Conservation (phyloP, 2,888 invertebrate genomes). For the Nasonia oneida region DNA sequence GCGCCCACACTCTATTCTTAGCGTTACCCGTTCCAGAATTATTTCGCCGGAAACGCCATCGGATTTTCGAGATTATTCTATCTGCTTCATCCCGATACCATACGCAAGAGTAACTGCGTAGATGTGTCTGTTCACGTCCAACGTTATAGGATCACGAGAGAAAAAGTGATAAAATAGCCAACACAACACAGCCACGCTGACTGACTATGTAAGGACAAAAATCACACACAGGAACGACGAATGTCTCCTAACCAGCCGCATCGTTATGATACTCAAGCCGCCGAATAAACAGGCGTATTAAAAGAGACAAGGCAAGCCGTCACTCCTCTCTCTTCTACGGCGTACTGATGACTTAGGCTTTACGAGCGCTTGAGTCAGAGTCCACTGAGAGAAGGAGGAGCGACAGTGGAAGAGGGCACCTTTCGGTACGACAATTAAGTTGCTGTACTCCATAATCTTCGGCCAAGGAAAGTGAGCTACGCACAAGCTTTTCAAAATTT, state of each 20-base stretch:
- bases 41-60: constrained; percentile 19
- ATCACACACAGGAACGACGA: neutral
- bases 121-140: too few relatives aligned
- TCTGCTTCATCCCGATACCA: neutral
- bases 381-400: neutral
- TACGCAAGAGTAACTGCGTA: neutral
- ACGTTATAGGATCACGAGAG: too few relatives aligned
- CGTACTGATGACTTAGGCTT: constrained; percentile 67
- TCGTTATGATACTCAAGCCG: neutral
- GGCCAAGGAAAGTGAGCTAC: too few relatives aligned
- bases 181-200: neutral
- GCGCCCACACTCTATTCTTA: neutral
- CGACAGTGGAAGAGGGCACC: neutral
- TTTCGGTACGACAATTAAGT: neutral
- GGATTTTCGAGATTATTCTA: constrained; percentile 38
- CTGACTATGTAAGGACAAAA: too few relatives aligned
- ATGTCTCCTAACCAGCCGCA: neutral
- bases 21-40: neutral
- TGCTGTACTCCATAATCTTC: neutral
- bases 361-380: constrained; percentile 63
- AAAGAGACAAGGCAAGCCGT: constrained; percentile 61
- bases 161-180: neutral
- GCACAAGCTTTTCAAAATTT: too few relatives aligned
- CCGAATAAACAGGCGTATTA: constrained; percentile 53
- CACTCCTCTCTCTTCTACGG: constrained; percentile 47